phyloP scores from a whole-genome alignment of 2,113 vertebrate species.

The Eupsittula cactorum region DNA sequence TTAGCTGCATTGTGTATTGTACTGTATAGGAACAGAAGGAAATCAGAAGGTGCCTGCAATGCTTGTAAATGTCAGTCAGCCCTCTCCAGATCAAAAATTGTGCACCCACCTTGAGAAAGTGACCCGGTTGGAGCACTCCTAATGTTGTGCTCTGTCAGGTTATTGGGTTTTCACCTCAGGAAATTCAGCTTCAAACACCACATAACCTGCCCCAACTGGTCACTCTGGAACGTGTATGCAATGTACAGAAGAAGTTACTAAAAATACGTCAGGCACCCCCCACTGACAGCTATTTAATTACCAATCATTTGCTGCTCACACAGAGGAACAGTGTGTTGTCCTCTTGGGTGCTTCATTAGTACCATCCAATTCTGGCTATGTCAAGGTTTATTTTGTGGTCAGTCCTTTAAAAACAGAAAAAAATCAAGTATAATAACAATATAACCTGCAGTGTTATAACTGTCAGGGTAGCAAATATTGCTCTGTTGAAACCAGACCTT shows the following conservation, averaged over 20 bases:
- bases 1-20: background rate
- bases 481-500: background rate
- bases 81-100: conserved; percentile 18
- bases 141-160: background rate
- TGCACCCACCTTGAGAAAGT: background rate
- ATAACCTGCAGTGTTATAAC: background rate
- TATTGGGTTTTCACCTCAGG: conserved; percentile 30
- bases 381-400: conserved; percentile 38
- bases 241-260: background rate
- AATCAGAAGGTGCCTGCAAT: background rate
- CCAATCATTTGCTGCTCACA: background rate
- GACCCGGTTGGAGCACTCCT: background rate
- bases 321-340: background rate
- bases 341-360: conserved; percentile 26
- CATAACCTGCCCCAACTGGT: background rate
- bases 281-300: conserved; percentile 34
- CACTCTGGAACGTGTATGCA: background rate
- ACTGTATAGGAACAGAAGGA: background rate
- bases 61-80: background rate
- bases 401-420: conserved; percentile 6
- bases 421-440: conserved; percentile 4
- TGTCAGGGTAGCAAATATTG: background rate
- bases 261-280: conserved; percentile 6
- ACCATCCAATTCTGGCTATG: background rate
- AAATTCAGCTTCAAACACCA: conserved; percentile 8